Conservation (phyloP, 1,140 invertebrate species). For the Drosophila watanabei region DNA sequence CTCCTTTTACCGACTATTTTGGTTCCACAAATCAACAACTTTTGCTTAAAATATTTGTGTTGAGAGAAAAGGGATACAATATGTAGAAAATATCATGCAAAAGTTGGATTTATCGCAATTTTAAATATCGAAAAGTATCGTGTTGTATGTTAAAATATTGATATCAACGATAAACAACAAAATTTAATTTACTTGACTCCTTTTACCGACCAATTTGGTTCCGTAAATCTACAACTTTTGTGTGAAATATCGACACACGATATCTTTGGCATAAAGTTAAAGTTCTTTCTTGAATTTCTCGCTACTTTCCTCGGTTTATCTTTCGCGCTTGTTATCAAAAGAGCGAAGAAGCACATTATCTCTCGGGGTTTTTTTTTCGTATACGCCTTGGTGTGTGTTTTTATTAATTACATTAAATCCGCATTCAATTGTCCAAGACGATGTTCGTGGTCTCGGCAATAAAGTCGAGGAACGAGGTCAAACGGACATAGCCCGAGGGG, state of each 20-base stretch:
- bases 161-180: not conserved
- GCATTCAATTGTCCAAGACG: conserved; percentile 16
- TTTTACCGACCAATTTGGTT: not conserved
- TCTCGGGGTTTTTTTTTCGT: not conserved
- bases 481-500: conserved; percentile 77
- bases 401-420: not conserved
- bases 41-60: not conserved
- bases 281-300: no score
- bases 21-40: no score
- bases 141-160: not conserved
- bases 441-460: conserved; percentile 61
- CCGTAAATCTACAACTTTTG: not conserved
- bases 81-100: not conserved
- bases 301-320: not conserved
- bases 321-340: not conserved
- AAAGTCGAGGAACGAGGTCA: conserved; percentile 71
- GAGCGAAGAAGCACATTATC: not conserved
- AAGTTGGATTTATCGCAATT: not conserved
- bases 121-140: not conserved
- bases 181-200: no score
- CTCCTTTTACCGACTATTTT: not conserved
- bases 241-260: not conserved
- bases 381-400: not conserved
- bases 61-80: not conserved
- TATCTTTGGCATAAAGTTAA: not conserved